phyloP scores from a whole-genome alignment of 2,113 vertebrate genomes.

The Pungitius pungitius region DNA sequence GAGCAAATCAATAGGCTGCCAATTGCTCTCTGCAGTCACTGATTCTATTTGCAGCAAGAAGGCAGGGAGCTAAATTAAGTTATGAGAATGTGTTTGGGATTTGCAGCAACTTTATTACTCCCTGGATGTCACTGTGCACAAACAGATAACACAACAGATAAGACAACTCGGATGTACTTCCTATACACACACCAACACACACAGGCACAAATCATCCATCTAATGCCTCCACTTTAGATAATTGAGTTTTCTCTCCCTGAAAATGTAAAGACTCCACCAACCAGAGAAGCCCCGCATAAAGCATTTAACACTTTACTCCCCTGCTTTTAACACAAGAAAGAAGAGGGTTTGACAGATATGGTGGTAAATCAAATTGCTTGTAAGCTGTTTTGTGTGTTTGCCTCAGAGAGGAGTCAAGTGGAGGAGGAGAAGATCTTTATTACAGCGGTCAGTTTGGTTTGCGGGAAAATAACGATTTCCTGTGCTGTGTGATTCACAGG shows the following conservation, averaged over 20 bases:
- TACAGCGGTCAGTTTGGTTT: slow-evolving; percentile 13
- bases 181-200: slow-evolving; percentile 32
- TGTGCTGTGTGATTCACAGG: slow-evolving; percentile 36
- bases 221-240: slow-evolving; percentile 65
- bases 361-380: background rate
- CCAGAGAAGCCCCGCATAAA: slow-evolving; percentile 24
- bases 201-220: slow-evolving; percentile 45
- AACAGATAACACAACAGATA: slow-evolving; percentile 45
- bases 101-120: slow-evolving; percentile 58
- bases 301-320: slow-evolving; percentile 29
- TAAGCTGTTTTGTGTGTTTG: background rate
- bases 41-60: slow-evolving; percentile 30
- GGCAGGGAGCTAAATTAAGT: slow-evolving; percentile 35
- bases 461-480: slow-evolving; percentile 31
- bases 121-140: slow-evolving; percentile 40
- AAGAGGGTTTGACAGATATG: background rate
- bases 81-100: slow-evolving; percentile 33
- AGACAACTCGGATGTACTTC: slow-evolving; percentile 31
- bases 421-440: slow-evolving; percentile 11
- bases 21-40: background rate
- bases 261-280: slow-evolving; percentile 46
- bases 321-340: slow-evolving; percentile 19
- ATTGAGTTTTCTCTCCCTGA: slow-evolving; percentile 62
- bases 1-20: slow-evolving; percentile 19
- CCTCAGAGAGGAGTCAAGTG: slow-evolving; percentile 1